Percentiles rank a stretch among this genome's conserved stretches.
Evolutionary conservation across 2,113 vertebrate genomes (phyloP).

Genomic region (Thamnaconus septentrionalis): DNA sequence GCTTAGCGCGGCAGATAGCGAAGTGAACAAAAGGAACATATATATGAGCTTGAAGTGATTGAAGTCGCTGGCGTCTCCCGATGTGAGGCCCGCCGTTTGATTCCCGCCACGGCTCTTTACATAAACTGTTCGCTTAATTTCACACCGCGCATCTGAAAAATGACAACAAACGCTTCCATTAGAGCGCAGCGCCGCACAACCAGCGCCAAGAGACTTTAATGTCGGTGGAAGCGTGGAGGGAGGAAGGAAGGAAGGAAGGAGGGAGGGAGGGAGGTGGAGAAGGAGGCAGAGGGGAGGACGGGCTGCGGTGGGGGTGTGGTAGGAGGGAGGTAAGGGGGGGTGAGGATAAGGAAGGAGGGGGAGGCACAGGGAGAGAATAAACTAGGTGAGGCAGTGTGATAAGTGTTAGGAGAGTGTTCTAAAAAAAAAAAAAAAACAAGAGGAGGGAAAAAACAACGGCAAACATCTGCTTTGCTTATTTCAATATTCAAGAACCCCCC

Average conservation of each 20-base stretch:
- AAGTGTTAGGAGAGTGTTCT: constrained; percentile 60
- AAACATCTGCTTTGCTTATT: constrained; percentile 67
- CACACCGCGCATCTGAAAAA: constrained; percentile 82
- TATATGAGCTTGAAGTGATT: constrained; percentile 88
- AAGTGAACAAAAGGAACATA: constrained; percentile 87
- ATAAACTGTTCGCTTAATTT: constrained; percentile 89
- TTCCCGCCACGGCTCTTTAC: constrained; percentile 85
- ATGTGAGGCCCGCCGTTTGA: constrained; percentile 80
- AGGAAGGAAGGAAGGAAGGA: constrained; percentile 33
- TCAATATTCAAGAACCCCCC: constrained; percentile 64
- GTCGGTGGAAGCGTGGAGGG: constrained; percentile 68
- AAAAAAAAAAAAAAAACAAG: constrained; percentile 53
- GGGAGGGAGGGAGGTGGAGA: not conserved
- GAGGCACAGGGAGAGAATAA: constrained; percentile 43
- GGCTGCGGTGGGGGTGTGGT: constrained; percentile 61
- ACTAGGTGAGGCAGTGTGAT: constrained; percentile 70
- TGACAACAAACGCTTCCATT: constrained; percentile 88
- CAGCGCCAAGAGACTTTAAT: constrained; percentile 70
- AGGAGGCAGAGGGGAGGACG: constrained; percentile 1
- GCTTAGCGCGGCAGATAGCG: constrained; percentile 87
- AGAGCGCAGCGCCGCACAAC: constrained; percentile 75
- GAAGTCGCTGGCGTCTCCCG: constrained; percentile 83
- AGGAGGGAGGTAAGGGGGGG: constrained; percentile 25
- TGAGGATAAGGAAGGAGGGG: not conserved
- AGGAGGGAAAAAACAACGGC: constrained; percentile 36